These are phyloP conservation scores for Perca schrenkii DNA, from an alignment of 2,113 vertebrate species.

Conservation along the genomic window DNA sequence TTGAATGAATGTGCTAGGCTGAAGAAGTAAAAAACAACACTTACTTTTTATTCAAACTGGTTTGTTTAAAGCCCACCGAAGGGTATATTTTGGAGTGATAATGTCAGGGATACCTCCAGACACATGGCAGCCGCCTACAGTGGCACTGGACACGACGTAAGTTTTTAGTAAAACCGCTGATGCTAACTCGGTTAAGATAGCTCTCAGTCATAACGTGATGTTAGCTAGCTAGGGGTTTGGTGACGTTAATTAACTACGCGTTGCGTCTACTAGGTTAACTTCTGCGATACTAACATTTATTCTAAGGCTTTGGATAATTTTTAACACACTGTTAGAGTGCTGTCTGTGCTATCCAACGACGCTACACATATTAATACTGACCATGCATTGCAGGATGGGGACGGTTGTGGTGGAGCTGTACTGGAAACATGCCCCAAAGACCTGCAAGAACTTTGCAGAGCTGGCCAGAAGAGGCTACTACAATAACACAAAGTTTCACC, in stretches of 20 bases:
- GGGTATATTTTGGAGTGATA: neutral
- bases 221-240: neutral
- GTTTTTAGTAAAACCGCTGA: conserved; percentile 34
- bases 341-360: neutral
- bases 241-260: neutral
- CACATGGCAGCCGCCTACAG: conserved; percentile 91
- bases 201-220: neutral
- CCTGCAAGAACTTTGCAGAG: conserved; percentile 96
- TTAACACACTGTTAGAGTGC: too few relatives aligned
- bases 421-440: conserved; percentile 94
- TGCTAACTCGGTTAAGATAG: conserved; percentile 37
- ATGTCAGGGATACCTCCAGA: conserved; percentile 92
- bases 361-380: neutral
- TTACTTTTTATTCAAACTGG: neutral
- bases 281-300: rapidly evolving
- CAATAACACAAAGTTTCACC: conserved; percentile 93
- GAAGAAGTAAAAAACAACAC: neutral
- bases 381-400: conserved; percentile 88
- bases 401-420: conserved; percentile 91
- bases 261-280: neutral
- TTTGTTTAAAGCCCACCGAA: neutral
- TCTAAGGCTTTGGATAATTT: neutral
- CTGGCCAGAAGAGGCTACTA: conserved; percentile 93
- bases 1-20: neutral
- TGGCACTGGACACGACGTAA: conserved; percentile 93